Evolutionary conservation across 2,888 invertebrate genomes (phyloP), one percentile per base, ranked within the genome.

Genomic region (Proisotoma minuta): DNA sequence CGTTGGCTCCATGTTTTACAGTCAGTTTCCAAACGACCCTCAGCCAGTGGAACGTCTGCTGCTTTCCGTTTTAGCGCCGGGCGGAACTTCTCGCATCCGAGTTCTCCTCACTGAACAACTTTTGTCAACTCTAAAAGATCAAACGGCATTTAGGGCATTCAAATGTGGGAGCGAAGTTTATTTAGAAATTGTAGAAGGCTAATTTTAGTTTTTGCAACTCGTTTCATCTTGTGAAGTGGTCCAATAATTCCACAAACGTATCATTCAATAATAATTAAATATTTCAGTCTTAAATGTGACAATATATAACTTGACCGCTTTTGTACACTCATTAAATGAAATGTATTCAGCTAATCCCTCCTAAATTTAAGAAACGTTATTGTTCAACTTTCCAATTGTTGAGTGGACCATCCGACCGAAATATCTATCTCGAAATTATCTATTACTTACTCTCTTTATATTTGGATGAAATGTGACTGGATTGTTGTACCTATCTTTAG

Each of bases 51-150:
- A 73, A 29, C 69, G 70, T 50, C 62, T 73, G 34, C 62, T 72
- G 10, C 58, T 73, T 15, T 63, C 71, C 39, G 73, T 73, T 8
- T 61, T 63, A 28, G 60, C 69, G 12, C 69, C 71, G 50, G 71
- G 69, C 40, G 68, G 63, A 57, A 54, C 63, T 24, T 54, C 64
- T n/a, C 39, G 70, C n/a, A 70, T 73, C 24, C 63, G 69, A 27
- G 73, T 69, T 39, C 60, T 68, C 15, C 66, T 73, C 18, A 73
- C 70, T 5, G 73, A 73, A 52, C 73, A 71, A 56, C 62, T 73
- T 23, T 63, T 73, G 22, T 70, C 71, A 22, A 73, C 73, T 5
- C 59, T 72, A 15, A 73, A 70, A 59, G 73, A 73, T 57, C 73
- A 73, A 62, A 72, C 73, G 29, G 71, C 71, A 24, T 73, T 73